Conservation (phyloP, 2,888 invertebrate species). For the Saturnia japonica region DNA sequence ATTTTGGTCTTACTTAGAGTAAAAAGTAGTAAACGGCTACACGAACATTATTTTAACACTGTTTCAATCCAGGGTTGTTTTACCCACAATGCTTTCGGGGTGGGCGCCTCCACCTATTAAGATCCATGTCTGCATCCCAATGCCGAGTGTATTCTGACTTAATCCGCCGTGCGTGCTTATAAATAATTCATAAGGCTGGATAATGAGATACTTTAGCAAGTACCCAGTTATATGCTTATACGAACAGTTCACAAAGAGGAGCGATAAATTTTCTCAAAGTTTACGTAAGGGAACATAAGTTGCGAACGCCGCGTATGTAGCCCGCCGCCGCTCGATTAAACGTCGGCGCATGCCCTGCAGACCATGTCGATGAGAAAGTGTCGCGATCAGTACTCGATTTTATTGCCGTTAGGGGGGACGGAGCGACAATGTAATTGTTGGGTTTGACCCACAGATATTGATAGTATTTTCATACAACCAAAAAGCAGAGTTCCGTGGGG, state of each 20-base stretch:
- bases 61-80: too few species aligned
- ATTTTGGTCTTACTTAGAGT: neutral
- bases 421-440: neutral
- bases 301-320: conserved; percentile 29
- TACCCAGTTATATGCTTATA: neutral
- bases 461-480: neutral
- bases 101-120: neutral
- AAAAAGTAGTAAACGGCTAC: neutral
- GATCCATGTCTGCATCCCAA: neutral
- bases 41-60: neutral
- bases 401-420: conserved; percentile 30
- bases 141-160: neutral
- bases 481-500: too few species aligned
- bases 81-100: too few species aligned
- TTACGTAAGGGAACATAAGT: conserved; percentile 30
- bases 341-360: conserved; percentile 24
- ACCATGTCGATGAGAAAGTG: conserved; percentile 36
- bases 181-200: neutral
- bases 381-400: conserved; percentile 35
- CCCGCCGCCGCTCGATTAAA: conserved; percentile 33
- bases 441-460: neutral
- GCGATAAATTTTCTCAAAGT: conserved; percentile 1
- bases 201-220: neutral
- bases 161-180: neutral
- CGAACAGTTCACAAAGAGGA: neutral